Evolutionary conservation across 2,888 invertebrate species (phyloP), one percentile per base, ranked within the genome.

Genomic region (Tanypteryx hageni): DNA sequence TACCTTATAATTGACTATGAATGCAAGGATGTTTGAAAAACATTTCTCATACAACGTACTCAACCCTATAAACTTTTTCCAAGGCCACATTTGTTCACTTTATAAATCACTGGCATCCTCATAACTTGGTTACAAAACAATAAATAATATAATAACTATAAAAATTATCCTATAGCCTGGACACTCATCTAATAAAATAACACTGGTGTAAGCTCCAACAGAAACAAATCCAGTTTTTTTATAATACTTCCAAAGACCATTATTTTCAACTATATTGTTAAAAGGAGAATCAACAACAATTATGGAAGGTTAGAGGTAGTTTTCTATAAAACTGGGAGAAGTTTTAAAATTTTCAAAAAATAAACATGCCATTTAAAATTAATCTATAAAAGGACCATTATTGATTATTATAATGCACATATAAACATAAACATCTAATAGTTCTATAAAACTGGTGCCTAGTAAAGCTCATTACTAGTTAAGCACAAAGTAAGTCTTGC

Each of bases 1-100:
- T 57, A 83, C 56, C 44, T 59, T 31, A 58, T 85, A 86, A 86
- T 86, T 86, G 86, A 86, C 86, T 86, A 61, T 61, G 61, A 86
- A 59, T 31, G 59, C 61, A 31, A 86, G 61, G 18, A 14, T 86
- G 22, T 86, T 59, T 61, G 61, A 59, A 86, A 86, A 86, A 64
- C 61, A 27, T 64, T 58, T 86, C 86, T 44, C 16, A 31, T 86
- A 14, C 59, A 86, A 31, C 61, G 31, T 86, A 86, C 31, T 61
- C 61, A 44, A 64, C 22, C 61, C 61, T 64, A 86, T 86, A 59
- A 86, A 86, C 31, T 68, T 31, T 64, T 27, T 61, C n/a, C 86
- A 64, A 86, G 59, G 27, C 86, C 86, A 86, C 59, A 16, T 86
- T 83, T 57, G 83, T 61, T 64, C 27, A 64, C 22, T 44, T 64